Conservation (phyloP, 2,113 vertebrate species). For the Istiophorus platypterus region DNA sequence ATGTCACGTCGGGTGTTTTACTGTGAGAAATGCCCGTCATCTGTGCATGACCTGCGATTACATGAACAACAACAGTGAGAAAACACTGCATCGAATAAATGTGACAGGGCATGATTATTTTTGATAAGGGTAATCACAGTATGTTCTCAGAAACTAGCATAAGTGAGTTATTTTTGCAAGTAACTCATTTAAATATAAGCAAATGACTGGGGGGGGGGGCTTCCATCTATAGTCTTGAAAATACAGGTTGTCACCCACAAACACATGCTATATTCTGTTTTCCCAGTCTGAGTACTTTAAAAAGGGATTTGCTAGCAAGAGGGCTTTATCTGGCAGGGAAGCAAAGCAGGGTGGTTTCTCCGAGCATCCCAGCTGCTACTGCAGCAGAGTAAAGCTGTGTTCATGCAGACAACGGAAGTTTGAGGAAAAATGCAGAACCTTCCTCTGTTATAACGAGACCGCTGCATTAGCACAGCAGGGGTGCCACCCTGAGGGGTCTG, state of each 20-base stretch:
- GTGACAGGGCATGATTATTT: not conserved
- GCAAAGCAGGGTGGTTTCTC: constrained; percentile 31
- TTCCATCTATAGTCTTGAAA: not conserved
- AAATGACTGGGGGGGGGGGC: not conserved
- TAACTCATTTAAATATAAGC: too few species aligned
- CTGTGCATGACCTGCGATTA: not conserved
- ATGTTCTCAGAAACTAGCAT: not conserved
- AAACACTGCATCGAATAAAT: not conserved
- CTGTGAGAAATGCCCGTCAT: not conserved
- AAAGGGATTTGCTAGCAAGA: constrained; percentile 12
- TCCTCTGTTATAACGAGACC: constrained; percentile 29
- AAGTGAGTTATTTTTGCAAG: not conserved
- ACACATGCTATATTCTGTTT: not conserved
- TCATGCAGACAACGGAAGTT: constrained; percentile 6
- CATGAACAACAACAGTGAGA: not conserved
- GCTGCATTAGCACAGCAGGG: constrained; percentile 8
- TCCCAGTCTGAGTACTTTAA: constrained; percentile 2
- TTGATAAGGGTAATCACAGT: constrained; percentile 9
- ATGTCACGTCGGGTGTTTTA: not conserved
- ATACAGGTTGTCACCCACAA: constrained; percentile 14
- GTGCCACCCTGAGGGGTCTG: not conserved
- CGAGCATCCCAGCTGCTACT: constrained; percentile 25
- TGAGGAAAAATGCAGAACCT: constrained; percentile 18
- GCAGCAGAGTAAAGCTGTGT: not conserved
- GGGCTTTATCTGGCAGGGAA: constrained; percentile 26